Evolutionary conservation across 1,140 invertebrate genomes (phyloP).

Genomic region (Solenopsis fugax): DNA sequence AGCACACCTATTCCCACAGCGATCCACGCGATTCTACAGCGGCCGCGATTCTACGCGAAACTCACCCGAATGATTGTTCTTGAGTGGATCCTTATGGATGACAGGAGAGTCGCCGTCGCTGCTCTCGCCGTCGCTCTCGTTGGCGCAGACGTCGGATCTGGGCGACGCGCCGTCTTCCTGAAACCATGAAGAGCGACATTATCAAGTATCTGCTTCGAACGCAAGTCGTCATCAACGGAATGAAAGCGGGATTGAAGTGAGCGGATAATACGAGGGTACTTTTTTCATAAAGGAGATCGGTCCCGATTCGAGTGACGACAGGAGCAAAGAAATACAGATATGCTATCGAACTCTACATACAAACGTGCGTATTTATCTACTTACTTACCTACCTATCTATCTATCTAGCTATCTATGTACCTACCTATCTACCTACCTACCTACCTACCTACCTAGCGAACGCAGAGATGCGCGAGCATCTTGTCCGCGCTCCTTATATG

Average conservation of each 20-base stretch:
- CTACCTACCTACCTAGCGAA: slow-evolving; percentile 82
- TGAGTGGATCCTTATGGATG: slow-evolving; percentile 81
- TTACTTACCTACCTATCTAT: slow-evolving; percentile 52
- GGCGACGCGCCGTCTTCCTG: slow-evolving; percentile 85
- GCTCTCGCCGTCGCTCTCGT: slow-evolving; percentile 84
- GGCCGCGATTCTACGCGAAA: neutral
- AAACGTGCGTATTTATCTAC: slow-evolving; percentile 20
- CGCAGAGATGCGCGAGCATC: slow-evolving; percentile 81
- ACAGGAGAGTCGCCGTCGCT: slow-evolving; percentile 84
- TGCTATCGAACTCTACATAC: neutral
- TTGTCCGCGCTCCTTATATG: slow-evolving; percentile 85
- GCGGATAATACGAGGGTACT: neutral
- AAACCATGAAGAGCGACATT: slow-evolving; percentile 69
- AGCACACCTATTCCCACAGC: neutral
- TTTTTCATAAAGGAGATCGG: neutral
- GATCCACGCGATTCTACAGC: neutral
- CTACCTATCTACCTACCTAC: slow-evolving; percentile 74
- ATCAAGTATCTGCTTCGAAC: slow-evolving; percentile 67
- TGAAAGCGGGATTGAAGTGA: neutral
- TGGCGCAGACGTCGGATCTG: slow-evolving; percentile 84
- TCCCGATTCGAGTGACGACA: neutral
- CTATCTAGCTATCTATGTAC: slow-evolving; percentile 67
- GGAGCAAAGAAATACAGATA: neutral
- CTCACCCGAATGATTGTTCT: slow-evolving; percentile 83
- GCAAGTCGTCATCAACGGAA: slow-evolving; percentile 34